A percentile compares a stretch with the other conserved stretches of the same genome.
Conservation (phyloP, 1,140 invertebrate genomes). For the Pissodes strobi region DNA sequence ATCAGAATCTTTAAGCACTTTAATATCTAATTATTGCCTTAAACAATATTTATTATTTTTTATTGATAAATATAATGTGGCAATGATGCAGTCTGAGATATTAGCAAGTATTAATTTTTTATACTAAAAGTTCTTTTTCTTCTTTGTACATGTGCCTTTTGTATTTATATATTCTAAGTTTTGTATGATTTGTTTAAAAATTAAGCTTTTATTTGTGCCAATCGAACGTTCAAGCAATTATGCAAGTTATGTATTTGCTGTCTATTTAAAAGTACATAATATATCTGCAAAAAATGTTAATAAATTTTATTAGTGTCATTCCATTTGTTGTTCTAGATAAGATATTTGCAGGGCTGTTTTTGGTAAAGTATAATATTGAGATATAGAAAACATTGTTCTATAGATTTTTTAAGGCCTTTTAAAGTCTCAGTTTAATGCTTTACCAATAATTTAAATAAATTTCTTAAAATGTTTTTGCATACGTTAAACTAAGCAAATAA, state of each 20-base stretch:
- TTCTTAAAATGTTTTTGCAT: constrained; percentile 32
- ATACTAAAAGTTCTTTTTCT: constrained; percentile 25
- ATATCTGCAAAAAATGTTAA: constrained; percentile 44
- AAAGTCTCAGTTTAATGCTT: constrained; percentile 14
- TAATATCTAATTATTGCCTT: constrained; percentile 24
- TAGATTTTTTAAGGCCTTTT: constrained; percentile 15
- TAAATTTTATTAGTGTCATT: constrained; percentile 53
- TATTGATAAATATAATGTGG: constrained; percentile 14
- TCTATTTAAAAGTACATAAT: constrained; percentile 15
- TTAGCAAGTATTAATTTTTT: constrained; percentile 36
- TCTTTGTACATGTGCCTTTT: constrained; percentile 49
- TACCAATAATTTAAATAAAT: constrained; percentile 32
- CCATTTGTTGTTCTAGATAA: constrained; percentile 52
- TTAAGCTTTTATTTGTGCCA: constrained; percentile 46
- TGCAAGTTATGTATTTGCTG: constrained; percentile 28
- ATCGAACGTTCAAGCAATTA: constrained; percentile 15
- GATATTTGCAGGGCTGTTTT: constrained; percentile 49
- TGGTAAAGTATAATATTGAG: constrained; percentile 21
- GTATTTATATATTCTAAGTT: constrained; percentile 42
- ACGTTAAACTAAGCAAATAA: no score
- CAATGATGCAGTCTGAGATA: constrained; percentile 33
- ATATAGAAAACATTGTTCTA: constrained; percentile 15
- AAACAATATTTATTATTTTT: constrained; percentile 26
- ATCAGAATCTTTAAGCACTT: constrained; percentile 22
- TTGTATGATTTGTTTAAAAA: constrained; percentile 32